Base-by-base conservation (phyloP, 2,888 invertebrate genomes). In the Thymelicus lineola region DNA sequence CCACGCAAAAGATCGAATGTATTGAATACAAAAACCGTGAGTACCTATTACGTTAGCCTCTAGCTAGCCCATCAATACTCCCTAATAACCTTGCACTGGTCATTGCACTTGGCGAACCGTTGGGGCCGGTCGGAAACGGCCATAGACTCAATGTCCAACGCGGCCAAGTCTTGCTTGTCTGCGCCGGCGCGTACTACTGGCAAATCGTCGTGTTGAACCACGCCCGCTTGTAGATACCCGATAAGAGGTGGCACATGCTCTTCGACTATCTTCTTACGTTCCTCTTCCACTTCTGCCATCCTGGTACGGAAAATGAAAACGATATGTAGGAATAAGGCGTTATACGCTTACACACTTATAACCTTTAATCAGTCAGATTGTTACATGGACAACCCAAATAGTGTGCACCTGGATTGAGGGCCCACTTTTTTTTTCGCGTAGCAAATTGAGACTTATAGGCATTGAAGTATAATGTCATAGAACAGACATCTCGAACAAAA, bases 191-290 rank as follows among this genome's bases (percentile, higher is more conserved):
- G 15, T 0, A 82, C 76, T 0, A 75, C 73, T 0, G 89, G 86
- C 50, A 95, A 70, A 83, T 95, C 95, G 0, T 80, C 84, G 0
- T 77, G 76, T 61, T 79, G 80, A 9, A 96, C 69, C 1, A 95
- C 87, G 0, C 95, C 95, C 12, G 92, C 87, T 14, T 95, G 95
- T 9, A 96, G 77, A 83, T 91, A 95, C 4, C 95, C 96, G 5
- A 95, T 80, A 0, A 96, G 80, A 14, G 92, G 86, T 0, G 94
- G 89, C 0, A 88, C 95, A 81, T 96, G 96, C 66, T 94, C 93
- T 28, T 87, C 81, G n/a, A 96, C 78, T 76, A 96, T 89, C 71
- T 87, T 86, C 61, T 91, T 78, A 12, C 95, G 90, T 76, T 96
- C 96, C 45, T 91, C 85, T 10, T 93, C 86, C n/a, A 95, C 93